phyloP scores from a whole-genome alignment of 1,140 invertebrate species.

The Dendrolimus punctatus region DNA sequence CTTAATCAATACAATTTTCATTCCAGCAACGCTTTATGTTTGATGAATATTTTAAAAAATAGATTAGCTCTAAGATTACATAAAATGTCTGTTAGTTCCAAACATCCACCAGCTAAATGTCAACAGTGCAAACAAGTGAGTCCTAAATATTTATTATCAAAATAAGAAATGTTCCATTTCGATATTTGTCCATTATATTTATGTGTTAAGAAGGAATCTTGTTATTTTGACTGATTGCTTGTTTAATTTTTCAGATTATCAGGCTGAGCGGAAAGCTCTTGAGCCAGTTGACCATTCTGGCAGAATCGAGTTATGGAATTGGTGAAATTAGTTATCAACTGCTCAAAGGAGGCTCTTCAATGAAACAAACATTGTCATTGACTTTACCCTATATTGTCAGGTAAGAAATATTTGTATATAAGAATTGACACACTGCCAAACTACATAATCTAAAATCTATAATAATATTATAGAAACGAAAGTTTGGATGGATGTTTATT shows the following conservation, averaged over 20 bases:
- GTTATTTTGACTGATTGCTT: not conserved
- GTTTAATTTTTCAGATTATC: slow-evolving; percentile 35
- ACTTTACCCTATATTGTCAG: slow-evolving; percentile 71
- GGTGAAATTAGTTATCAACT: slow-evolving; percentile 73
- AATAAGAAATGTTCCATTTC: not conserved
- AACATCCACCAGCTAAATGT: slow-evolving; percentile 51
- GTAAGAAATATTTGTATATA: slow-evolving; percentile 34
- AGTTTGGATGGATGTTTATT: no score
- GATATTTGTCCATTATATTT: not conserved
- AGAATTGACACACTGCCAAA: not conserved
- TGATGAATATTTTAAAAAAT: slow-evolving; percentile 56
- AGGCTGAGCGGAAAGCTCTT: slow-evolving; percentile 53
- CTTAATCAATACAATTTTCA: slow-evolving; percentile 10
- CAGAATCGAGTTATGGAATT: slow-evolving; percentile 70
- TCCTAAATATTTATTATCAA: slow-evolving; percentile 3
- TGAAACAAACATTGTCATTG: slow-evolving; percentile 65
- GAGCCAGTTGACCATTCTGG: slow-evolving; percentile 55
- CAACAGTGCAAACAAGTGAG: slow-evolving; percentile 62
- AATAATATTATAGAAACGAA: no score
- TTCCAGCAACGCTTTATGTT: slow-evolving; percentile 51
- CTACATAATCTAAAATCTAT: no score
- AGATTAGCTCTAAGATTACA: slow-evolving; percentile 46
- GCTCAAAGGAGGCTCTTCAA: slow-evolving; percentile 48
- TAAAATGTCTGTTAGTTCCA: slow-evolving; percentile 46
- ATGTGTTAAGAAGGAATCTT: not conserved